Conservation (phyloP, 2,888 invertebrate species). For the Chrysina gloriosa region DNA sequence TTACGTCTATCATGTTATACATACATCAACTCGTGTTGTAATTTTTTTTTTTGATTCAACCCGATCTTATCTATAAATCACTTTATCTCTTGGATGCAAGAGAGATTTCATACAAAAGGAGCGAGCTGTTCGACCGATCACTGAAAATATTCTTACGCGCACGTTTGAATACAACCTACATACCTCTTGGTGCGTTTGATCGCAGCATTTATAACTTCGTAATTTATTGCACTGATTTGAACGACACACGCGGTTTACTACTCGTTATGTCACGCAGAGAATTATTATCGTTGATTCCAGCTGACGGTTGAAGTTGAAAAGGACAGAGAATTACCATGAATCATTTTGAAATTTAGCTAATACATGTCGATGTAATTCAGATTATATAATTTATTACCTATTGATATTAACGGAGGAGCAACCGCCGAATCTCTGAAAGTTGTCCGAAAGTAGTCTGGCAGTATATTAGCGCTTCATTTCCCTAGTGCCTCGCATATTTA, state of each 20-base stretch:
- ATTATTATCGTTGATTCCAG: neutral
- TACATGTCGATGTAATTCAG: too few species aligned
- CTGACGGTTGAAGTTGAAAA: neutral
- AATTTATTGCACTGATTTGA: slow-evolving; percentile 22
- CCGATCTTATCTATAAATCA: slow-evolving; percentile 3
- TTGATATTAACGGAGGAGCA: too few species aligned
- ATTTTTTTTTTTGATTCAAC: neutral
- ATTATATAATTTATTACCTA: too few species aligned
- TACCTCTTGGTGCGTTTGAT: neutral
- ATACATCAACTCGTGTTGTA: neutral
- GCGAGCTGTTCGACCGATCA: slow-evolving; percentile 5
- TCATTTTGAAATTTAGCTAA: too few species aligned
- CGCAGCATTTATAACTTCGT: slow-evolving; percentile 20
- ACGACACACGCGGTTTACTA: neutral
- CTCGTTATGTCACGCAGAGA: slow-evolving; percentile 7
- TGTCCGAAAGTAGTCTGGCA: too few species aligned
- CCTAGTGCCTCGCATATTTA: too few species aligned
- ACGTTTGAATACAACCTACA: neutral
- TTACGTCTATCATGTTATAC: neutral
- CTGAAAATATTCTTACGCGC: slow-evolving; percentile 11
- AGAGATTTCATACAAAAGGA: slow-evolving; percentile 9
- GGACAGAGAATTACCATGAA: too few species aligned
- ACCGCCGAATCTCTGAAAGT: too few species aligned
- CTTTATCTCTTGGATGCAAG: neutral
- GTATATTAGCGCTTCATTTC: too few species aligned